Evolutionary conservation across 1,140 invertebrate species (phyloP).

Genomic region (Sminthurides bifidus): DNA sequence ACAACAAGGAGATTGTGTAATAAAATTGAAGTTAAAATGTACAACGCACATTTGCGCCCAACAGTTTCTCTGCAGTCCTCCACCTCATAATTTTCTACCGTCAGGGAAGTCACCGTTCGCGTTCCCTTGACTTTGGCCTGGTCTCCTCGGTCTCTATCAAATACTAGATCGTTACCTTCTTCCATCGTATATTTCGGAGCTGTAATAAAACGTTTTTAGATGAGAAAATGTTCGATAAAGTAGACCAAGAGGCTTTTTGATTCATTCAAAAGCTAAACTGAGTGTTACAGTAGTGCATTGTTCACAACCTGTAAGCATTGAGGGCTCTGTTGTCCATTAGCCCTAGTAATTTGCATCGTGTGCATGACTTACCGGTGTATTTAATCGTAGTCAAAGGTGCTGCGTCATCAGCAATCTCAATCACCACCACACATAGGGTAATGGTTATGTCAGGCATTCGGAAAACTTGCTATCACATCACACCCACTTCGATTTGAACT

Average conservation of each 20-base stretch:
- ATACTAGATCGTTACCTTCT: conserved; percentile 2
- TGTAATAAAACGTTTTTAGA: not conserved
- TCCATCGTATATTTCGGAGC: conserved; percentile 7
- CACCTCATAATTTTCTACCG: conserved; percentile 15
- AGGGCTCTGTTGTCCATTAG: not conserved
- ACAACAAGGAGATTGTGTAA: not conserved
- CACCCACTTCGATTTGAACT: too few relatives aligned
- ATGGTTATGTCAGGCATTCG: too few relatives aligned
- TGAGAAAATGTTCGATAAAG: not conserved
- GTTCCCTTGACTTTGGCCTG: conserved; percentile 12
- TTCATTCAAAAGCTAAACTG: not conserved
- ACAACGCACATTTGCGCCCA: not conserved
- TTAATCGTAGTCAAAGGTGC: conserved; percentile 19
- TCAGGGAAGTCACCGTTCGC: conserved; percentile 1
- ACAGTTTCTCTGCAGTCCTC: not conserved
- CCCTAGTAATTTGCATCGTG: not conserved
- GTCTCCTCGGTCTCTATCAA: conserved; percentile 8
- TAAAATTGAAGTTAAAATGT: not conserved
- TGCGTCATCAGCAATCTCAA: conserved; percentile 33
- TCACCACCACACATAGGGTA: conserved; percentile 32
- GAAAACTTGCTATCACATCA: too few relatives aligned
- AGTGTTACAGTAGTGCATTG: not conserved
- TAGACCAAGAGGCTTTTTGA: not conserved
- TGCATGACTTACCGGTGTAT: conserved; percentile 25
- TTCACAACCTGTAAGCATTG: not conserved